These are phyloP conservation scores for Eupithecia tripunctaria DNA, from an alignment of 2,888 invertebrate species.

Conservation along the genomic window DNA sequence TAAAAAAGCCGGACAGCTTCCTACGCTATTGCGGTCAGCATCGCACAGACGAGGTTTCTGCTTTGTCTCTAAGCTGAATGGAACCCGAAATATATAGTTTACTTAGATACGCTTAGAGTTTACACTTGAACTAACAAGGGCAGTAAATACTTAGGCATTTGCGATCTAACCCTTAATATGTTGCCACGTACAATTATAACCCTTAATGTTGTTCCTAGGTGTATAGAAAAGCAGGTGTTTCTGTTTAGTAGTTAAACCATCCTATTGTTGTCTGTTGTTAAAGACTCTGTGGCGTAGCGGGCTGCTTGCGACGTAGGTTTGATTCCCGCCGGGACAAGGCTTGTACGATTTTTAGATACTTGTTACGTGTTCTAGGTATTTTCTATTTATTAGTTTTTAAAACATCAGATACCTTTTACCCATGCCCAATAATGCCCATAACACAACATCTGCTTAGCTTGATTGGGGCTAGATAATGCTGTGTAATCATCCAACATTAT, in stretches of 20 bases:
- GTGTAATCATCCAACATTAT: too few relatives aligned
- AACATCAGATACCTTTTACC: too few relatives aligned
- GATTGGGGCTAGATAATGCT: too few relatives aligned
- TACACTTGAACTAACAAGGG: slow-evolving; percentile 8
- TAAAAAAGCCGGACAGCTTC: slow-evolving; percentile 12
- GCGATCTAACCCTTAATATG: neutral
- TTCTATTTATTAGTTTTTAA: too few relatives aligned
- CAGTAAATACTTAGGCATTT: neutral
- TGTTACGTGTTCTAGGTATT: too few relatives aligned
- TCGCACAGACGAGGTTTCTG: slow-evolving; percentile 24
- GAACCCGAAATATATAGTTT: slow-evolving; percentile 26
- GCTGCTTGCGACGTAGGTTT: too few relatives aligned
- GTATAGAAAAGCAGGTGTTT: neutral
- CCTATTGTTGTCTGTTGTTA: neutral
- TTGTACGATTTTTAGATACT: too few relatives aligned
- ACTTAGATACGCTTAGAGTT: slow-evolving; percentile 27
- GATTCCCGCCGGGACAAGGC: too few relatives aligned
- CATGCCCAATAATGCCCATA: too few relatives aligned
- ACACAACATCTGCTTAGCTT: too few relatives aligned
- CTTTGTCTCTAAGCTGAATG: slow-evolving; percentile 30
- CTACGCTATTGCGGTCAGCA: slow-evolving; percentile 26
- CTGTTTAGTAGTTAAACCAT: neutral
- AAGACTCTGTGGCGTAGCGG: too few relatives aligned
- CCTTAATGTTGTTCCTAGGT: neutral
- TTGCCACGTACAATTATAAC: neutral